Evolutionary conservation across 2,888 invertebrate species (phyloP).

Genomic region (Agrypnus murinus): DNA sequence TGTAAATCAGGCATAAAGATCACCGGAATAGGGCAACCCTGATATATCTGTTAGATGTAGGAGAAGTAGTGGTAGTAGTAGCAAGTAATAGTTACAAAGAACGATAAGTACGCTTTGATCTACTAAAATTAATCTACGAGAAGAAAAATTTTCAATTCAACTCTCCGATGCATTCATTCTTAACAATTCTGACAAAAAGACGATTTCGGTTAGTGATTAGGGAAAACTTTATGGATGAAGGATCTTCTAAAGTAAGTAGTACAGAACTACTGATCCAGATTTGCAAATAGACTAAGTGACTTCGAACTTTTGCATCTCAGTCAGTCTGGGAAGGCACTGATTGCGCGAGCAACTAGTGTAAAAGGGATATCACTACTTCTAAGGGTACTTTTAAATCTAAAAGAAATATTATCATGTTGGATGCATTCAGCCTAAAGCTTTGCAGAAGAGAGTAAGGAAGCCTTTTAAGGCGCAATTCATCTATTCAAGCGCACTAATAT

Average conservation of each 20-base stretch:
- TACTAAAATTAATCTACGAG: slow-evolving; percentile 13
- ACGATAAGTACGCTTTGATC: slow-evolving; percentile 15
- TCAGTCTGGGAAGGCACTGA: not conserved
- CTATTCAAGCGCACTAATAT: slow-evolving; percentile 46
- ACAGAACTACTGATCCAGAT: not conserved
- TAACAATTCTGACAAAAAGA: slow-evolving; percentile 15
- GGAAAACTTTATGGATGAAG: slow-evolving; percentile 9
- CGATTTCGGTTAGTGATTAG: slow-evolving; percentile 29
- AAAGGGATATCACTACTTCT: slow-evolving; percentile 3
- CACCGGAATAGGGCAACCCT: slow-evolving; percentile 5
- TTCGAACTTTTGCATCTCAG: no score
- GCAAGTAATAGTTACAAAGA: slow-evolving; percentile 24
- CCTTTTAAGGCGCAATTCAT: slow-evolving; percentile 44
- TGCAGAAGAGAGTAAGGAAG: slow-evolving; percentile 34
- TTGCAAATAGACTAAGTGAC: slow-evolving; percentile 26
- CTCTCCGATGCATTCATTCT: not conserved
- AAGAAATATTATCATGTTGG: slow-evolving; percentile 40
- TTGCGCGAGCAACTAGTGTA: slow-evolving; percentile 20
- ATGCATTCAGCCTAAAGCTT: slow-evolving; percentile 36
- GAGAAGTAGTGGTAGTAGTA: no score
- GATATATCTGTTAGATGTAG: slow-evolving; percentile 29
- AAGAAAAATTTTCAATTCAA: slow-evolving; percentile 18
- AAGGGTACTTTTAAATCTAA: slow-evolving; percentile 26
- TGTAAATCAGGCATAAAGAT: slow-evolving; percentile 42
- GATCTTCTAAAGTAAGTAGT: no score